A percentile compares a stretch with the other conserved stretches of the same genome.
phyloP scores from a whole-genome alignment of 2,888 invertebrate genomes.

The Ophion ellenae region DNA sequence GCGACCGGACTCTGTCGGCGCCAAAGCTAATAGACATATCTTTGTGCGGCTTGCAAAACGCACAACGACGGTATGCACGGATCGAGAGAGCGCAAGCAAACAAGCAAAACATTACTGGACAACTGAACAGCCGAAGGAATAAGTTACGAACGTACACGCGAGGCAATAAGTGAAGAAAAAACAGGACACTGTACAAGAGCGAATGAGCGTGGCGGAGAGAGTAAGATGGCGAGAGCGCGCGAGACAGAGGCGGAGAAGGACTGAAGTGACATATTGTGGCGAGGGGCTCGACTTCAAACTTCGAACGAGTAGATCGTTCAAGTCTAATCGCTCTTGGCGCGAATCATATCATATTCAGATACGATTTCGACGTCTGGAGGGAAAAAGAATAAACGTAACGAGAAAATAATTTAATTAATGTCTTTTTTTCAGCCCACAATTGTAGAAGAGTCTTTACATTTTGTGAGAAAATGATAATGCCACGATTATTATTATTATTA shows the following conservation, averaged over 20 bases:
- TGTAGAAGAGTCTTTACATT: too few relatives aligned
- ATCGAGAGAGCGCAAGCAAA: constrained; percentile 21
- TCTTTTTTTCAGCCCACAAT: too few relatives aligned
- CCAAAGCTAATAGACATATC: constrained; percentile 69
- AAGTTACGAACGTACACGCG: constrained; percentile 31
- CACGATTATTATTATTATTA: too few relatives aligned
- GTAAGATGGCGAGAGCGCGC: too few relatives aligned
- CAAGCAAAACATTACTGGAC: constrained; percentile 23
- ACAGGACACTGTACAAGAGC: constrained; percentile 9
- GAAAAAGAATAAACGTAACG: not conserved
- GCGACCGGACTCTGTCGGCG: constrained; percentile 38
- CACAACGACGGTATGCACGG: not conserved
- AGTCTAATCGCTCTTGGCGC: not conserved
- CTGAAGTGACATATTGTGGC: constrained; percentile 62
- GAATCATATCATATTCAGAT: too few relatives aligned
- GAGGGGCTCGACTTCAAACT: constrained; percentile 53
- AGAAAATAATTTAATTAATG: not conserved
- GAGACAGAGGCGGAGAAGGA: not conserved
- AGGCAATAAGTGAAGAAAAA: constrained; percentile 23
- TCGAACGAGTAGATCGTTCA: constrained; percentile 56
- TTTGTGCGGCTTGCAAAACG: constrained; percentile 57
- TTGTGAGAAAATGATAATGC: too few relatives aligned
- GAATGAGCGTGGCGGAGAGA: not conserved
- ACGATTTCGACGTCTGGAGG: not conserved
- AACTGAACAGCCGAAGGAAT: constrained; percentile 29